Conservation (phyloP, 2,113 vertebrate genomes). For the Nesoenas mayeri region DNA sequence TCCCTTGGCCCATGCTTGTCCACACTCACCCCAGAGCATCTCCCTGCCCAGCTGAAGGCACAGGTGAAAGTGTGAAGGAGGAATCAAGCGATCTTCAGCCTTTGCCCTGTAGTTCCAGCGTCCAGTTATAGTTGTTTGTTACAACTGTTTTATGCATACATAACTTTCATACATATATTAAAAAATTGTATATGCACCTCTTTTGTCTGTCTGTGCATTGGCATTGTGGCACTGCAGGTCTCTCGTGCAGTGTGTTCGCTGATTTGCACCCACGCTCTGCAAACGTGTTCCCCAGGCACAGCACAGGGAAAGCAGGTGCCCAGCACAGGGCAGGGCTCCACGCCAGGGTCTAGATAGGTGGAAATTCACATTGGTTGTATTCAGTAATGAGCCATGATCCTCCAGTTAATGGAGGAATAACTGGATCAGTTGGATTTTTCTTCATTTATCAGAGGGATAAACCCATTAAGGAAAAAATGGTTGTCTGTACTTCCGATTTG, state of each 20-base stretch:
- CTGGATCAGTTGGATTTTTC: not conserved
- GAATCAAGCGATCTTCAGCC: not conserved
- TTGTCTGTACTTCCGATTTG: not conserved
- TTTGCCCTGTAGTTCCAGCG: not conserved
- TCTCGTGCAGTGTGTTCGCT: not conserved
- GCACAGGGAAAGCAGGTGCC: not conserved
- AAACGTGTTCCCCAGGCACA: not conserved
- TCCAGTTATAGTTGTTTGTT: not conserved
- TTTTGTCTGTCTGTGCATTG: not conserved
- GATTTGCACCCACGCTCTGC: not conserved
- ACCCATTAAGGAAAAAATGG: not conserved
- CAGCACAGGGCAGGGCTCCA: not conserved
- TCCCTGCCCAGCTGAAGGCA: not conserved
- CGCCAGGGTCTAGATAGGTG: not conserved
- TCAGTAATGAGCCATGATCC: not conserved
- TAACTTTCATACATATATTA: no score
- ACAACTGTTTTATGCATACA: not conserved
- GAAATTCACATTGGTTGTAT: not conserved
- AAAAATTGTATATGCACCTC: not conserved
- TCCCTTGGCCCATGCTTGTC: not conserved
- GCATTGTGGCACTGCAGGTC: rapidly evolving
- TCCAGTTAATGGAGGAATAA: not conserved
- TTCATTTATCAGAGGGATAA: not conserved
- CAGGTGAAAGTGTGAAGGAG: not conserved
- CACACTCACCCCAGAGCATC: not conserved